Conservation (phyloP, 2,797 vertebrate species). For the Channa striata region DNA sequence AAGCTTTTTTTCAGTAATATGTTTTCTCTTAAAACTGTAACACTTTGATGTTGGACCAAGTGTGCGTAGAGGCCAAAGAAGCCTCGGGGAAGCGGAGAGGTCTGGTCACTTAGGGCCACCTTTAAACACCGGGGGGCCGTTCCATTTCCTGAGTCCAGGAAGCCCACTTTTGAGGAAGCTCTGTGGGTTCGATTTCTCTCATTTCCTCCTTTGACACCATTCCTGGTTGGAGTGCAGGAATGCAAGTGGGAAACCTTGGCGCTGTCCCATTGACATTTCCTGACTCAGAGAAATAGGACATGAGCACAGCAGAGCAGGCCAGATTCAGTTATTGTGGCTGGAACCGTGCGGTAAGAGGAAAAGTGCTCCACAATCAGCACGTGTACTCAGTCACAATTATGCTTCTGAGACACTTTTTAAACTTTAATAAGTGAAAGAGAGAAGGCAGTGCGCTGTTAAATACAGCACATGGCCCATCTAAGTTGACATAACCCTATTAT, state of each 20-base stretch:
- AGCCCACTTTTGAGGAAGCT: conserved; percentile 71
- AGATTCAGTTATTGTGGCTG: conserved; percentile 12
- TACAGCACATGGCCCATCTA: conserved; percentile 75
- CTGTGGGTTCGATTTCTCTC: conserved; percentile 77
- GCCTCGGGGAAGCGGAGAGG: conserved; percentile 50
- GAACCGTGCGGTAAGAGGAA: conserved; percentile 36
- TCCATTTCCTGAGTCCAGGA: conserved; percentile 80
- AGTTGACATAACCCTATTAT: conserved; percentile 81
- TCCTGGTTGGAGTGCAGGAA: conserved; percentile 77
- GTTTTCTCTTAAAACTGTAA: conserved; percentile 65
- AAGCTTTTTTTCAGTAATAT: conserved; percentile 38
- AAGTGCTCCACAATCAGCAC: conserved; percentile 56
- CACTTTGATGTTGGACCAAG: conserved; percentile 67
- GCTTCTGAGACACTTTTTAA: conserved; percentile 72
- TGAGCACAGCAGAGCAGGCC: conserved; percentile 20
- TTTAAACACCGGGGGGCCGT: conserved; percentile 62
- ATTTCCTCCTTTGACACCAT: conserved; percentile 77
- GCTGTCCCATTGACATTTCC: conserved; percentile 64
- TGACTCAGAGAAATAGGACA: conserved; percentile 53
- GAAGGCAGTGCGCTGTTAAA: conserved; percentile 74
- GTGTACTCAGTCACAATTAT: conserved; percentile 68
- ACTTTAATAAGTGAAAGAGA: conserved; percentile 79
- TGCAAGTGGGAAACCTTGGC: conserved; percentile 60
- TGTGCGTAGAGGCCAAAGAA: conserved; percentile 43
- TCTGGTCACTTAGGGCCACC: conserved; percentile 62